phyloP scores from a whole-genome alignment of 2,113 vertebrate genomes.

The Anoplopoma fimbria region DNA sequence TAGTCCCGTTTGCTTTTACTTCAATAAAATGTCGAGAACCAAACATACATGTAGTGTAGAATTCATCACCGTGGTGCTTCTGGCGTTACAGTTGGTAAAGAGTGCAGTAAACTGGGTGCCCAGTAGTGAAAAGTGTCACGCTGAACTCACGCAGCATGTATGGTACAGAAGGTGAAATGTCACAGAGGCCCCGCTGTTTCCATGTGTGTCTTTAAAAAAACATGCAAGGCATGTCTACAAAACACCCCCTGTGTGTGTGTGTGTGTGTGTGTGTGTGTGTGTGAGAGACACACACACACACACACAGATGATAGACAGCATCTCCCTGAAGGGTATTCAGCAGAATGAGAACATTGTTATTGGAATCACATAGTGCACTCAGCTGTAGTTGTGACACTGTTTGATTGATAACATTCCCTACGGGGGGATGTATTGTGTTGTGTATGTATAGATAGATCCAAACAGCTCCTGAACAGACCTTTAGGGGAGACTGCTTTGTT shows the following conservation, averaged over 20 bases:
- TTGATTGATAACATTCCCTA: too few relatives aligned
- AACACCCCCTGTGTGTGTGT: neutral
- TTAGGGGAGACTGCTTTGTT: neutral
- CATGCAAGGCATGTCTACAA: neutral
- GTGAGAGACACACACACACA: neutral
- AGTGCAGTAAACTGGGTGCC: slow-evolving; percentile 18
- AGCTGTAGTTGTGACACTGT: neutral
- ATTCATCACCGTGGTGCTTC: neutral
- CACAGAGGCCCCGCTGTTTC: slow-evolving; percentile 20
- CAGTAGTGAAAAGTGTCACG: neutral
- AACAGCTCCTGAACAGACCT: neutral
- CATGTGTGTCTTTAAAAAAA: slow-evolving; percentile 18
- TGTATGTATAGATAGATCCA: too few relatives aligned
- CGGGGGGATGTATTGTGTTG: too few relatives aligned
- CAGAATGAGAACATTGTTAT: neutral
- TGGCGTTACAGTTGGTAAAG: neutral
- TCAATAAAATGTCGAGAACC: neutral
- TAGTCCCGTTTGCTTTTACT: neutral
- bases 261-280: slow-evolving; percentile 3
- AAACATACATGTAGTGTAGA: neutral
- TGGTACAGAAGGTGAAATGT: slow-evolving; percentile 12
- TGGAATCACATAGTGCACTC: neutral
- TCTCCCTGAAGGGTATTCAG: neutral
- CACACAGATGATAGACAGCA: neutral
- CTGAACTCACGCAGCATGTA: slow-evolving; percentile 9